Base-by-base conservation (phyloP, 2,797 vertebrate genomes). In the Gymnopithys bicolor region DNA sequence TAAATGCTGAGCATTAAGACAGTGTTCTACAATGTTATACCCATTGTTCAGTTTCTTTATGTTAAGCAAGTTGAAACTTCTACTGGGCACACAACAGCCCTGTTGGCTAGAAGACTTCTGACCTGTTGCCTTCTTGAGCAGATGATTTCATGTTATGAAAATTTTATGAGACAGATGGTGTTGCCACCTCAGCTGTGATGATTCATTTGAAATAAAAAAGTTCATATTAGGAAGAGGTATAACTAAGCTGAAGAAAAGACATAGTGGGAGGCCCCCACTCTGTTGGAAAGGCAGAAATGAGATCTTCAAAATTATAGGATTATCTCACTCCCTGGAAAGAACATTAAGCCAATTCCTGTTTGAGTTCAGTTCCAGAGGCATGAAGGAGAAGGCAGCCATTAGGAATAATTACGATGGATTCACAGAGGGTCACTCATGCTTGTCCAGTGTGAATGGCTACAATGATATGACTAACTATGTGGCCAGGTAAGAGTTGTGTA, bases 221-320 rank as follows among this genome's bases (percentile, higher is more conserved):
- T 23, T n/a, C 2, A 6, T 80, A 3, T 25, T 69, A 35, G 8
- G 18, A 77, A 63, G 25, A 75, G 7, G 9, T 18, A 18, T 21
- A 64, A 59, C 27, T 10, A 81, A 87, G 6, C 5, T 71, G 32
- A 91, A 39, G 4, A 85, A 62, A 35, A 39, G 18, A 67, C 9
- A 19, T 11, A 53, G 52, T 53, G 30, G 13, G 30, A 66, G 2
- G 7, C 0, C 2, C 9, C 5, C 1, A 17, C 25, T 67, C 35
- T 43, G 4, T 73, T 80, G 51, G 39, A 79, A 91, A 67, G 7
- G 21, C 13, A 67, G 32, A 77, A 84, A 67, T 8, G 13, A 35
- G 5, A n/a, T 33, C 28, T 71, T 76, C 16, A 46, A 5, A 67
- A 63, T 41, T 4, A 19, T 2, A 63, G 19, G 11, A 59, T 86